phyloP scores from a whole-genome alignment of 2,797 vertebrate genomes.

The Coregonus sp. region DNA sequence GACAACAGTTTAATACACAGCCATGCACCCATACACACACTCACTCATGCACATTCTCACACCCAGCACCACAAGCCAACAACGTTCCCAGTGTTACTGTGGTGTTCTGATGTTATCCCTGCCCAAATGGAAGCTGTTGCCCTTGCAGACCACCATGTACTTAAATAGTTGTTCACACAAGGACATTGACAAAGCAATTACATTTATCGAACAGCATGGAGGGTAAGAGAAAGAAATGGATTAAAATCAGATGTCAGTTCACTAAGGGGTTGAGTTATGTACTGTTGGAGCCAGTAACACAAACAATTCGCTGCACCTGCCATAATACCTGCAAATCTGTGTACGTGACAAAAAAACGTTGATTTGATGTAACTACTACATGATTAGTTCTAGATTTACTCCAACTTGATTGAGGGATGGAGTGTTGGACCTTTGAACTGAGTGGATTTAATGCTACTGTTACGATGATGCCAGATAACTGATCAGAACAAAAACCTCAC shows the following conservation, averaged over 20 bases:
- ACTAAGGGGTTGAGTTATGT: no score
- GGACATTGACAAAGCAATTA: conserved; percentile 2
- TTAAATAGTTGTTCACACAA: conserved; percentile 11
- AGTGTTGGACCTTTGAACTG: neutral
- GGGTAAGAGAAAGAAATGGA: neutral
- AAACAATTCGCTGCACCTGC: no score
- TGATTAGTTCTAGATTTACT: no score
- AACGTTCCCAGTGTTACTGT: conserved; percentile 26
- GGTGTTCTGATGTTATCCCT: conserved; percentile 16
- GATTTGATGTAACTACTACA: neutral
- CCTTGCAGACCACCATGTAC: conserved; percentile 22
- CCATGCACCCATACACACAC: no score
- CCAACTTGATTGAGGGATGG: neutral
- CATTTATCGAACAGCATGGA: no score
- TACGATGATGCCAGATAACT: neutral
- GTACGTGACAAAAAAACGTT: no score
- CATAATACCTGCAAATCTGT: no score
- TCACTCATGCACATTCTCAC: conserved; percentile 30
- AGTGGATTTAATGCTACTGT: neutral
- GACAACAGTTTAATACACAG: conserved; percentile 69
- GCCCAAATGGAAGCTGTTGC: conserved; percentile 35
- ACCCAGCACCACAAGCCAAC: no score
- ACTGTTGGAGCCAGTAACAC: no score
- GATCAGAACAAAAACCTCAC: neutral
- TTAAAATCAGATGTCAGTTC: no score